Conservation (phyloP, 2,888 invertebrate species). For the Tortricodes alternella region DNA sequence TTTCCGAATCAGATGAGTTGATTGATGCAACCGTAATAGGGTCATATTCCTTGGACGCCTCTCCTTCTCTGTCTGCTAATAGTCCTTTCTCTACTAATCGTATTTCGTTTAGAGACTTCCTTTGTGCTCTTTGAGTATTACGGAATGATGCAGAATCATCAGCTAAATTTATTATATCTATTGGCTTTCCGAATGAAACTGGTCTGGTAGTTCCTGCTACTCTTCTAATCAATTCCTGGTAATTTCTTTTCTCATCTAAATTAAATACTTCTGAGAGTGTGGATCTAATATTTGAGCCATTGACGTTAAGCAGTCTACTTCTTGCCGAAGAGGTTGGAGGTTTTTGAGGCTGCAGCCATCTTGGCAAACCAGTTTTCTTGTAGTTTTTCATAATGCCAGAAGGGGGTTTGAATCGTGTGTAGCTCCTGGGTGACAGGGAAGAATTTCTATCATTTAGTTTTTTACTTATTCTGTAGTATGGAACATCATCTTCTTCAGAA, state of each 20-base stretch:
- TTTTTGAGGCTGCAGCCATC: slow-evolving; percentile 61
- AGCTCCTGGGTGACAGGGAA: slow-evolving; percentile 54
- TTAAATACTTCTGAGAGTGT: slow-evolving; percentile 78
- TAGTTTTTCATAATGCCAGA: slow-evolving; percentile 67
- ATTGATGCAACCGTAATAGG: slow-evolving; percentile 73
- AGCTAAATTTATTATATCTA: slow-evolving; percentile 59
- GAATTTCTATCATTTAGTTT: slow-evolving; percentile 52
- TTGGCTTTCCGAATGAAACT: slow-evolving; percentile 45
- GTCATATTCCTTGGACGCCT: slow-evolving; percentile 62
- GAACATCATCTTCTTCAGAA: slow-evolving; percentile 45
- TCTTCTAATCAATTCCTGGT: slow-evolving; percentile 77
- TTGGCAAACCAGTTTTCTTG: slow-evolving; percentile 59
- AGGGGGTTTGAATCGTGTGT: slow-evolving; percentile 62
- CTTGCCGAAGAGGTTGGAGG: slow-evolving; percentile 49
- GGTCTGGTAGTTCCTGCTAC: slow-evolving; percentile 58
- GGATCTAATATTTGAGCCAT: slow-evolving; percentile 57
- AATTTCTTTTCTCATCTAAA: slow-evolving; percentile 81
- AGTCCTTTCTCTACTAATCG: slow-evolving; percentile 59
- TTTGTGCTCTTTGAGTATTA: slow-evolving; percentile 60
- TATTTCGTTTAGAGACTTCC: slow-evolving; percentile 61
- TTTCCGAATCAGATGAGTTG: slow-evolving; percentile 74
- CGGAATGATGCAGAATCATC: slow-evolving; percentile 65
- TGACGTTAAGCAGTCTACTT: slow-evolving; percentile 56
- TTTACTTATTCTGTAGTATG: slow-evolving; percentile 56
- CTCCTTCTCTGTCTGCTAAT: slow-evolving; percentile 53